Evolutionary conservation across 2,888 invertebrate species (phyloP).

Genomic region (Tenthredo mesomela): DNA sequence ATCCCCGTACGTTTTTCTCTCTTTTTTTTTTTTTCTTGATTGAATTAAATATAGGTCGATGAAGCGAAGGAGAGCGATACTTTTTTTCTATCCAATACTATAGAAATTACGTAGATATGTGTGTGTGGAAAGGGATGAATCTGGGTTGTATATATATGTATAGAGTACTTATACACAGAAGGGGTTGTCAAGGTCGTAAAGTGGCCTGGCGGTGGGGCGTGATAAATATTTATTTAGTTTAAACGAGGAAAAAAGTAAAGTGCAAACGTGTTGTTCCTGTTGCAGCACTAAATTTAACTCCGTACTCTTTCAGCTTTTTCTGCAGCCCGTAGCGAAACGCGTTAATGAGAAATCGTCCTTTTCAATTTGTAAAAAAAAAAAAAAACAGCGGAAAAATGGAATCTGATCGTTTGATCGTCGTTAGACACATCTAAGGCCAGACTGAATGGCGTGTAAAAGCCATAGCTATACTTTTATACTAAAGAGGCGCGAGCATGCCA

Average conservation of each 20-base stretch:
- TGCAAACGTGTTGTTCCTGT: conserved; percentile 35
- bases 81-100: background rate
- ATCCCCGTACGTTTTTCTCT: background rate
- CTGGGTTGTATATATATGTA: background rate
- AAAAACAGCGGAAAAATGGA: background rate
- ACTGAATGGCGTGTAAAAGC: background rate
- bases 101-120: background rate
- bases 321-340: background rate
- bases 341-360: conserved; percentile 23
- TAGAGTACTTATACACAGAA: background rate
- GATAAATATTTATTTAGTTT: conserved; percentile 50
- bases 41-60: conserved; percentile 4
- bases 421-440: background rate
- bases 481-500: background rate
- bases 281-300: conserved; percentile 23
- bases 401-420: background rate
- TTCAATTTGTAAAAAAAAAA: background rate
- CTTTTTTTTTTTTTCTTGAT: background rate
- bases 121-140: background rate
- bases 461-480: background rate
- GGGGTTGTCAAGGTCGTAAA: conserved; percentile 35
- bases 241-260: conserved; percentile 24
- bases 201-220: conserved; percentile 7
- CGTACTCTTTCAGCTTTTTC: background rate
- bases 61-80: background rate